Percentiles rank a stretch among this genome's conserved stretches.
Conservation (phyloP, 1,140 invertebrate genomes). For the Orius insidiosus region DNA sequence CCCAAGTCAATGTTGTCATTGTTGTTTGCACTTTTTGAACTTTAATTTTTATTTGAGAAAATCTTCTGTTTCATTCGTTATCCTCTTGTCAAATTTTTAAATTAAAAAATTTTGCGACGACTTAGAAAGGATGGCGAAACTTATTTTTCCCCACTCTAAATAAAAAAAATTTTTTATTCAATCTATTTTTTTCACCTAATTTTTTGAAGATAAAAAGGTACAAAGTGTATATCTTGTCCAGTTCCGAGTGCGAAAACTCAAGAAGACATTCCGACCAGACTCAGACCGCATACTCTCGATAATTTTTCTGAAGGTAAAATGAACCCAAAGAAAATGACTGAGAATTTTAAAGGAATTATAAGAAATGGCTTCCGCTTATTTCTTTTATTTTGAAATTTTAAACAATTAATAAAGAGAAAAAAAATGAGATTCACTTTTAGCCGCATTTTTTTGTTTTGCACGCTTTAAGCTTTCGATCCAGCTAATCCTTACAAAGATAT, state of each 20-base stretch:
- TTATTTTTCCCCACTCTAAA: background rate
- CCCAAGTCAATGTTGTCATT: no score
- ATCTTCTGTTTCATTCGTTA: no score
- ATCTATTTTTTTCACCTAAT: background rate
- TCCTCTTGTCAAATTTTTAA: no score
- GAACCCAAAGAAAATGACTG: background rate
- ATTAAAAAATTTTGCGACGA: no score
- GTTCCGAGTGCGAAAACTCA: conserved; percentile 17
- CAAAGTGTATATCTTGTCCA: conserved; percentile 15
- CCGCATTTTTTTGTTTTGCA: no score
- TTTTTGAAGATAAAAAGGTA: background rate
- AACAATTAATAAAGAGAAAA: background rate
- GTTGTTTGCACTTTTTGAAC: no score
- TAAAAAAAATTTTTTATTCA: background rate
- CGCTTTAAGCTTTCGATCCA: no score
- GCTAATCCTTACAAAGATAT: no score
- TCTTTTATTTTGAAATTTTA: conserved; percentile 1
- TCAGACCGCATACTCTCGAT: conserved; percentile 28
- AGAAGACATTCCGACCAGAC: conserved; percentile 18
- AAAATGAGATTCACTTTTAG: background rate
- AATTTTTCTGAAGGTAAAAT: conserved; percentile 35
- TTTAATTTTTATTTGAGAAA: no score
- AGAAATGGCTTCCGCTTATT: background rate
- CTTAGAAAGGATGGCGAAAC: no score
- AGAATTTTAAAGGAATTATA: background rate